Evolutionary conservation across 2,888 invertebrate genomes (phyloP).

Genomic region (Acanthacorydalis orientalis): DNA sequence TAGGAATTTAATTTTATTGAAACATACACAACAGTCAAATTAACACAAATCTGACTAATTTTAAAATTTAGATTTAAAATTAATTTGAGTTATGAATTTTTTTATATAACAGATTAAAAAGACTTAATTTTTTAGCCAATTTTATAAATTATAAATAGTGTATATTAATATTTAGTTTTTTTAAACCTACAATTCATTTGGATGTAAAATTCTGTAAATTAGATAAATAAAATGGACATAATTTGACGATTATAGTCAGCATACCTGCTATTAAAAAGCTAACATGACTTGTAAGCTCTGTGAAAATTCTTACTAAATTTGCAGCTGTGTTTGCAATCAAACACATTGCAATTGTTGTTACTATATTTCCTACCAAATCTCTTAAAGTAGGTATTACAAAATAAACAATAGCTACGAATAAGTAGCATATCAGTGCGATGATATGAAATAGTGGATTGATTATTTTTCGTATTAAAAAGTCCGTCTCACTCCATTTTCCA

Average conservation of each 20-base stretch:
- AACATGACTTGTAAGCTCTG: constrained; percentile 62
- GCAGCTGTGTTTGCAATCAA: constrained; percentile 62
- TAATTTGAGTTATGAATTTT: too few relatives aligned
- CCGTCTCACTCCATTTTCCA: constrained; percentile 54
- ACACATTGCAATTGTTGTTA: constrained; percentile 65
- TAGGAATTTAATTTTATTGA: too few relatives aligned
- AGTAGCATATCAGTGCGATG: constrained; percentile 49
- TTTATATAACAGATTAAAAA: too few relatives aligned
- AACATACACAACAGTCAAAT: too few relatives aligned
- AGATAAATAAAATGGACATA: too few relatives aligned
- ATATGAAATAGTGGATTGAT: constrained; percentile 63
- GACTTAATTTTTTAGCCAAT: too few relatives aligned
- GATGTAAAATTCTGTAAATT: too few relatives aligned
- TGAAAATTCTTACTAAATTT: constrained; percentile 61
- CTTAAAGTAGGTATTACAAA: constrained; percentile 68
- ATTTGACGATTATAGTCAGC: constrained; percentile 8
- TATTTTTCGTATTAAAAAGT: constrained; percentile 56
- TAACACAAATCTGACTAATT: too few relatives aligned
- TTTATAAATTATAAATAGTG: not conserved
- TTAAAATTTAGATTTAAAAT: too few relatives aligned
- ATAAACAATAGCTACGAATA: constrained; percentile 60
- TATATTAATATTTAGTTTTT: constrained; percentile 3
- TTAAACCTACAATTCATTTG: not conserved
- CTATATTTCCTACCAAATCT: constrained; percentile 70
- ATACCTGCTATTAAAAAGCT: constrained; percentile 66